phyloP scores from a whole-genome alignment of 2,113 vertebrate genomes.

The Anguilla japonica region DNA sequence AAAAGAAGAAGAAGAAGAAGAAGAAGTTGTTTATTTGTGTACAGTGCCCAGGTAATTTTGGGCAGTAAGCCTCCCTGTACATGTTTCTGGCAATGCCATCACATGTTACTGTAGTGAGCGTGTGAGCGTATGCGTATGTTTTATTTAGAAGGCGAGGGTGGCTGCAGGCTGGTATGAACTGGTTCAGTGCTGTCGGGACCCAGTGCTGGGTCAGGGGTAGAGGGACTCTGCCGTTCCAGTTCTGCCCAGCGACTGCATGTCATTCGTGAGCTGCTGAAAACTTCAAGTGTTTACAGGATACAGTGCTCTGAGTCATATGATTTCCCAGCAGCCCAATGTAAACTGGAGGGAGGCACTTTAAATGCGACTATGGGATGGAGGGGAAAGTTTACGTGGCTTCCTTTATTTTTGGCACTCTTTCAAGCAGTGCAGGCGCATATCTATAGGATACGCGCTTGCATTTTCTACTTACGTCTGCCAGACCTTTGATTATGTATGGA shows the following conservation, averaged over 20 bases:
- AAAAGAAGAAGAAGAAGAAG: too few relatives aligned
- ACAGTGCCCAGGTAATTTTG: too few relatives aligned
- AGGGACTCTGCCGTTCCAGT: not conserved
- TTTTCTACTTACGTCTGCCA: too few relatives aligned
- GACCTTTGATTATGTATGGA: too few relatives aligned
- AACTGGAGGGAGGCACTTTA: not conserved
- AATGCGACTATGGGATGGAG: not conserved
- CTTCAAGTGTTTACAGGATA: conserved; percentile 31
- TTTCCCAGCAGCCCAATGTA: not conserved
- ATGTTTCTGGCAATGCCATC: not conserved
- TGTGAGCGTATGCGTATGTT: conserved; percentile 1
- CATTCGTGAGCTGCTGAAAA: conserved; percentile 9
- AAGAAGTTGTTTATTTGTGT: too few relatives aligned
- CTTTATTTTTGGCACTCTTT: too few relatives aligned
- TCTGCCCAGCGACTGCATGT: not conserved
- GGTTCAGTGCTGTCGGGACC: not conserved
- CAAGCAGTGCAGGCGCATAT: too few relatives aligned
- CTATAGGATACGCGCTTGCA: too few relatives aligned
- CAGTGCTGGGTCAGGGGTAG: not conserved
- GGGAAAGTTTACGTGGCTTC: not conserved
- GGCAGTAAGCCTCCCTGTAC: too few relatives aligned
- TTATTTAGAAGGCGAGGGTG: not conserved
- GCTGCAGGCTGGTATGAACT: not conserved
- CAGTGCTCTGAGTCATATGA: conserved; percentile 26
- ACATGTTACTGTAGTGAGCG: too few relatives aligned